Percentiles rank a stretch among this genome's conserved stretches.
phyloP scores from a whole-genome alignment of 2,888 invertebrate genomes.

The Nomada fucata region DNA sequence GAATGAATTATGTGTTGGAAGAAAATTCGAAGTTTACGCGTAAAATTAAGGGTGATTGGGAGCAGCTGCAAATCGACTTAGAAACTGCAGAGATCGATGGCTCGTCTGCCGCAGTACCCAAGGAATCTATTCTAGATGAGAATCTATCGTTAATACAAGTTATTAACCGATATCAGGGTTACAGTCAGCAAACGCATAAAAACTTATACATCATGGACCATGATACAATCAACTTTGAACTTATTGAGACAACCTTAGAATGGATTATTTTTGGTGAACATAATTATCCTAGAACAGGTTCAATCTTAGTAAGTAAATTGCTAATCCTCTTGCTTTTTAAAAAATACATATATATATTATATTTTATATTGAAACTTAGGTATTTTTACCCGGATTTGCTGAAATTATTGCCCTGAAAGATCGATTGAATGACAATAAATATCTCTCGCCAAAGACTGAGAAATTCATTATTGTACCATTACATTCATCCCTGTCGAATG shows the following conservation, averaged over 20 bases:
- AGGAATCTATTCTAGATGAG: conserved; percentile 89
- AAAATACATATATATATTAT: not conserved
- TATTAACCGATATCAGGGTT: conserved; percentile 88
- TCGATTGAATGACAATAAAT: conserved; percentile 87
- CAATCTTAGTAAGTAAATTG: conserved; percentile 86
- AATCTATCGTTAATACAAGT: conserved; percentile 89
- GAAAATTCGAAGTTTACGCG: conserved; percentile 88
- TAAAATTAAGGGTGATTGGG: conserved; percentile 87
- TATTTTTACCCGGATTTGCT: conserved; percentile 92
- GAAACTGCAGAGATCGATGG: conserved; percentile 87
- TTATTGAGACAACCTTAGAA: conserved; percentile 89
- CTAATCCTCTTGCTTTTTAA: not conserved
- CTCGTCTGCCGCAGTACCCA: conserved; percentile 86
- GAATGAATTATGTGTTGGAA: conserved; percentile 87
- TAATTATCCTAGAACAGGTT: conserved; percentile 88
- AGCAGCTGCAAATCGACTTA: conserved; percentile 88
- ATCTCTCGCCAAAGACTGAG: conserved; percentile 87
- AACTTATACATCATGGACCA: conserved; percentile 91
- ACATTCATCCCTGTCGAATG: conserved; percentile 93
- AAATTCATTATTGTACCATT: conserved; percentile 92
- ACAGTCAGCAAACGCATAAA: conserved; percentile 88
- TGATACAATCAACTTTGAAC: conserved; percentile 91
- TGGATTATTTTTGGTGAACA: conserved; percentile 91
- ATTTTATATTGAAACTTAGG: conserved; percentile 70
- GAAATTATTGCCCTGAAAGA: conserved; percentile 91